These are phyloP conservation scores for Malacoctenus gilli DNA, from an alignment of 2,797 vertebrate genomes.

Conservation along the genomic window DNA sequence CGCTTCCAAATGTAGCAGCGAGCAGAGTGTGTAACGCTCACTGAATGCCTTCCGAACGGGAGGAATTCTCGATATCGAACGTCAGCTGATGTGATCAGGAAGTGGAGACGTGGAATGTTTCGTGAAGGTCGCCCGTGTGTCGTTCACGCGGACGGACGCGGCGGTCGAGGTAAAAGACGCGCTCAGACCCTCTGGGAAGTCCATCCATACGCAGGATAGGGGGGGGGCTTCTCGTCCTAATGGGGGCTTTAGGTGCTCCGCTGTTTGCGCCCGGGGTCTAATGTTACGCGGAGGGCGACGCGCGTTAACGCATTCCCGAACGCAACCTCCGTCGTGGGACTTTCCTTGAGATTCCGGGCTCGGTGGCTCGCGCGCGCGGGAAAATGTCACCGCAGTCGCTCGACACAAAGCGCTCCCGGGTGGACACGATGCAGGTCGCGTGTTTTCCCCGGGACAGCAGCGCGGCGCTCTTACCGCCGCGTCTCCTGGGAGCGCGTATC, in stretches of 20 bases:
- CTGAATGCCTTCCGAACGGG: constrained; percentile 1
- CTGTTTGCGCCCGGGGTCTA: constrained; percentile 11
- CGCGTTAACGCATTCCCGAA: constrained; percentile 56
- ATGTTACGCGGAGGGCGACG: constrained; percentile 1
- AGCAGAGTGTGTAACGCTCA: constrained; percentile 19
- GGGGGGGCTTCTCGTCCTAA: constrained; percentile 40
- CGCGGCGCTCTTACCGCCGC: background rate
- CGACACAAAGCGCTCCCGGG: constrained; percentile 6
- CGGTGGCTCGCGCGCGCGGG: constrained; percentile 23
- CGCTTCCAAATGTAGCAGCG: constrained; percentile 37
- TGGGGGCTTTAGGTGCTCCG: constrained; percentile 19
- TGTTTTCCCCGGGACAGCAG: constrained; percentile 6
- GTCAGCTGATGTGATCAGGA: background rate
- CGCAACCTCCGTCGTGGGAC: constrained; percentile 57
- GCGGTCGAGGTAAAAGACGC: background rate
- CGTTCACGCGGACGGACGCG: constrained; percentile 20
- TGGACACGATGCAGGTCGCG: constrained; percentile 15
- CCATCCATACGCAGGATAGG: constrained; percentile 47
- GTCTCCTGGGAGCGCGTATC: constrained; percentile 23
- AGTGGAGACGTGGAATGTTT: background rate
- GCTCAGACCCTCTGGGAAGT: constrained; percentile 2
- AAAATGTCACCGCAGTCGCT: constrained; percentile 53
- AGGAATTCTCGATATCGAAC: no score
- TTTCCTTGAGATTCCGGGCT: constrained; percentile 51
- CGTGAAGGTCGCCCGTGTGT: constrained; percentile 23